Conservation (phyloP, 2,113 vertebrate genomes). For the Chlorocebus sabaeus region DNA sequence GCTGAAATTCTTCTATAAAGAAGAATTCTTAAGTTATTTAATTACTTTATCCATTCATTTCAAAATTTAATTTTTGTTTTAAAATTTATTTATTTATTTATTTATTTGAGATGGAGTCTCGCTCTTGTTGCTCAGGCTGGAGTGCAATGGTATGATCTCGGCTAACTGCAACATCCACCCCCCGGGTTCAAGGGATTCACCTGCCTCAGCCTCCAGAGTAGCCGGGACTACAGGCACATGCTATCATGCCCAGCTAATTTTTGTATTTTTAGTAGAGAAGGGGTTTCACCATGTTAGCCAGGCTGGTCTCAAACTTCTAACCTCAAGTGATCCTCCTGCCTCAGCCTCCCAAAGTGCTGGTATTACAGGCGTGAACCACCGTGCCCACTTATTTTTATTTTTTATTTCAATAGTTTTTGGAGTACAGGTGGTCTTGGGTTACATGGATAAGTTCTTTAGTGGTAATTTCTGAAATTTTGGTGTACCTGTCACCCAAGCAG, state of each 20-base stretch:
- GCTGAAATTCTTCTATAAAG: not conserved
- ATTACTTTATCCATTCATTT: not conserved
- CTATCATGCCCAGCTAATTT: not conserved
- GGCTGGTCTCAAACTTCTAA: not conserved
- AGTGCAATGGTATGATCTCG: not conserved
- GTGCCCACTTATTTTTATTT: not conserved
- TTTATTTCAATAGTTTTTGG: no score
- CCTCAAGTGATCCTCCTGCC: not conserved
- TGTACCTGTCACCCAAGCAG: no score
- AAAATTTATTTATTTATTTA: no score
- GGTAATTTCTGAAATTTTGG: no score
- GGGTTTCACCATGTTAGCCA: not conserved
- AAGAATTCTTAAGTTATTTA: constrained; percentile 15
- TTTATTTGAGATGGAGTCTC: no score
- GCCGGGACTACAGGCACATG: no score
- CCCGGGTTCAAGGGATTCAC: not conserved
- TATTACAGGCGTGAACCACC: not conserved
- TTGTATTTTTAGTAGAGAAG: not conserved
- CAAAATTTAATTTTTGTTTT: no score
- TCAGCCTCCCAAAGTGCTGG: not conserved
- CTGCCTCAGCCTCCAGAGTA: not conserved
- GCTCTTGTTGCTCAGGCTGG: no score
- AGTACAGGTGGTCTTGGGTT: no score
- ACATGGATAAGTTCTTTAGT: no score
- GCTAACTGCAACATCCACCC: not conserved